Base-by-base conservation (phyloP, 2,797 vertebrate genomes). In the Prunella strophiata region DNA sequence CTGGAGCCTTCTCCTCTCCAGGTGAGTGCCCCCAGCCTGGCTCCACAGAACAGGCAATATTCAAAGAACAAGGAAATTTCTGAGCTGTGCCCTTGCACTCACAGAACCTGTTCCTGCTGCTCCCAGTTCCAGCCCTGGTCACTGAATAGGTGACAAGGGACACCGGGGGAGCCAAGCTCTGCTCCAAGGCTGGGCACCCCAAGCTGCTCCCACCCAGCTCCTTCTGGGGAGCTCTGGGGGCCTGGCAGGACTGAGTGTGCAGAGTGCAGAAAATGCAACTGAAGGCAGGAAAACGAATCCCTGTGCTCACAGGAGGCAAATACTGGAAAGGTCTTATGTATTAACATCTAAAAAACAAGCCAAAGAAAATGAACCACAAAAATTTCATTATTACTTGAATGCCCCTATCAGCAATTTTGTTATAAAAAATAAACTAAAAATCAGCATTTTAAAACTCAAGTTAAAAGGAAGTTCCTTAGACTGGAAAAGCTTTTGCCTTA, bases 391-490 rank as follows among this genome's bases (percentile, higher is more conserved):
- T 40, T 40, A 70, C 34, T 67, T 36, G 20, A 73, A 87, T 54
- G 77, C 11, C 19, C 34, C 36, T 11, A 71, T 76, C 78, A 80
- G 84, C 48, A 57, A 54, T 67, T 91, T 73, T 73, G 21, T 67
- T n/a, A 51, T 10, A 23, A 61, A 54, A 73, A 89, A 30, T 29
- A 58, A 48, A 51, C 34, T 43, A 59, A 51, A 62, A 61, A 73
- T 32, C 36, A 70, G 40, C n/a, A 65, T 88, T 92, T 96, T 73
- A 43, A 70, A 94, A 71, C 26, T 82, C 34, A 78, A 54, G 32
- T 29, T n/a, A 40, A 74, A 82, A 73, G 42, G 50, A 52, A 76
- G 38, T 50, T 89, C 72, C 55, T 68, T 50, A 68, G 75, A 74
- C 38, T 87, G 40, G 75, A 82, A 79, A 80, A 85, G 68, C 74